Percentiles rank a stretch among this genome's conserved stretches.
These are phyloP conservation scores for Lasius platythorax DNA, from an alignment of 2,888 invertebrate genomes.

Conservation along the genomic window DNA sequence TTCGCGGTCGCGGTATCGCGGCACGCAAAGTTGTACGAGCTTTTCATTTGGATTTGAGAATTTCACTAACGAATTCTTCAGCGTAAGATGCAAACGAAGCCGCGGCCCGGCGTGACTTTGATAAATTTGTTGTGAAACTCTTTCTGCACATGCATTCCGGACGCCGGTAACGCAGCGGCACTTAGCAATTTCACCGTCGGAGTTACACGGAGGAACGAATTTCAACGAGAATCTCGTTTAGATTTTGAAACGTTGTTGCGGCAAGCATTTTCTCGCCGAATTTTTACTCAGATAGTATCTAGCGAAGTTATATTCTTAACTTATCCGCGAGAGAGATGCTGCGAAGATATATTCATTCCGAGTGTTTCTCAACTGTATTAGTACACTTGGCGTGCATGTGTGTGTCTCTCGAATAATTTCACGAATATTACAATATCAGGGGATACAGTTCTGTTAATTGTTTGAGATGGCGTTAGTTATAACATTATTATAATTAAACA, in stretches of 20 bases:
- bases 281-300: conserved; percentile 35
- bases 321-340: conserved; percentile 28
- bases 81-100: conserved; percentile 46
- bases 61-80: conserved; percentile 64
- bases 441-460: neutral
- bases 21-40: conserved; percentile 56
- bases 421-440: neutral
- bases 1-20: conserved; percentile 51
- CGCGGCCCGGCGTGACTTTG: conserved; percentile 41
- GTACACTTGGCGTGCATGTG: neutral
- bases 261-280: conserved; percentile 31
- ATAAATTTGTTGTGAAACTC: conserved; percentile 54
- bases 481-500: conserved; percentile 1
- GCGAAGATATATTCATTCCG: conserved; percentile 32
- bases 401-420: conserved; percentile 1
- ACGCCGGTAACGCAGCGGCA: conserved; percentile 26
- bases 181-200: conserved; percentile 32
- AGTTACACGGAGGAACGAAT: conserved; percentile 41
- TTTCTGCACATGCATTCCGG: conserved; percentile 42
- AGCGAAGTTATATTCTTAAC: conserved; percentile 41
- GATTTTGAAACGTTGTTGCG: conserved; percentile 34
- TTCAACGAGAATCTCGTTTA: conserved; percentile 38
- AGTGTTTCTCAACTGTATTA: neutral
- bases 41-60: conserved; percentile 59
- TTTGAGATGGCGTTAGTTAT: neutral